Percentiles rank a stretch among this genome's conserved stretches.
phyloP scores from a whole-genome alignment of 2,797 vertebrate genomes.

The Selene dorsalis region DNA sequence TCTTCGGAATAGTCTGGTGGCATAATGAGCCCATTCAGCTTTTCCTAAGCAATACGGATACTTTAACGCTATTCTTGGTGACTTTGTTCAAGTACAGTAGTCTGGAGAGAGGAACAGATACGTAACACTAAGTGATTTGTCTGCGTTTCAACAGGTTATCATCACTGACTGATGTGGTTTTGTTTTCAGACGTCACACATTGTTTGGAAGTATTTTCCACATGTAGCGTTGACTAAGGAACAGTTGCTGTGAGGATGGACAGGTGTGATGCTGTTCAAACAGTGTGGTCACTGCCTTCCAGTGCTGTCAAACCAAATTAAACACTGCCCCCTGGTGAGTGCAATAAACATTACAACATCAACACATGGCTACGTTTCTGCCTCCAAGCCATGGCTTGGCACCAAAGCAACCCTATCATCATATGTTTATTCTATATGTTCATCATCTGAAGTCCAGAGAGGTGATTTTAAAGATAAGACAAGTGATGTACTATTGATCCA shows the following conservation, averaged over 20 bases:
- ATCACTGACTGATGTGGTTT: slow-evolving; percentile 14
- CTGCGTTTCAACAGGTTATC: slow-evolving; percentile 9
- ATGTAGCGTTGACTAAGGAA: slow-evolving; percentile 35
- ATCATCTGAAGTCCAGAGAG: too few species aligned
- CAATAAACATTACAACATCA: slow-evolving; percentile 2
- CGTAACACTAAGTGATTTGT: neutral
- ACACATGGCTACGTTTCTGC: neutral
- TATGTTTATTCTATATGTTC: too few species aligned
- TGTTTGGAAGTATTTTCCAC: neutral
- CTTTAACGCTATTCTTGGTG: slow-evolving; percentile 43
- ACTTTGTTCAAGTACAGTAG: slow-evolving; percentile 20
- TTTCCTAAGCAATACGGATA: slow-evolving; percentile 41
- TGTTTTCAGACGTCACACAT: slow-evolving; percentile 14
- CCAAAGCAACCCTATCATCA: neutral
- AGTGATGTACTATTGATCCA: too few species aligned
- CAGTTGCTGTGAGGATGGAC: slow-evolving; percentile 50
- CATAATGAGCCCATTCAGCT: slow-evolving; percentile 66
- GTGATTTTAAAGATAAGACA: too few species aligned
- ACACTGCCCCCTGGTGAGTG: slow-evolving; percentile 75
- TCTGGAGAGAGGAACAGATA: slow-evolving; percentile 16
- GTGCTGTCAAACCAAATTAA: slow-evolving; percentile 30
- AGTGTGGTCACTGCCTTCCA: neutral
- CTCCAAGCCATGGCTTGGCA: neutral
- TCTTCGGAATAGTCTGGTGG: slow-evolving; percentile 53
- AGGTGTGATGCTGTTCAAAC: slow-evolving; percentile 6